phyloP scores from a whole-genome alignment of 2,888 invertebrate species.

The Azorinus chamasolen region DNA sequence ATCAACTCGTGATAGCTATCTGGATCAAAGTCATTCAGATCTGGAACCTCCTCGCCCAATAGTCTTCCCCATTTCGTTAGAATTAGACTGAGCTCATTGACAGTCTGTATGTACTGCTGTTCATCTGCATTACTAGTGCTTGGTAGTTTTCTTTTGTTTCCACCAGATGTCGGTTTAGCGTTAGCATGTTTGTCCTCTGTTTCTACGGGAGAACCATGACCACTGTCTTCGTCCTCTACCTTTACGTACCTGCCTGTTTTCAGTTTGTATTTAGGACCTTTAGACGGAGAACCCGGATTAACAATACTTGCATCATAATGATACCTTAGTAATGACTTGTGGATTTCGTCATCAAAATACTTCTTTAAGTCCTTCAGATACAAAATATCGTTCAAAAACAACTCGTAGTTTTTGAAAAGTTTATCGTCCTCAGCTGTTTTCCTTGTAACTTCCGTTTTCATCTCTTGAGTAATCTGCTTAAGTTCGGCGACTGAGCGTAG shows the following conservation, averaged over 20 bases:
- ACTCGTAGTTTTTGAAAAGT: conserved; percentile 71
- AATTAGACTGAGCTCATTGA: conserved; percentile 72
- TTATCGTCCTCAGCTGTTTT: conserved; percentile 63
- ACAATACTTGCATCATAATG: conserved; percentile 73
- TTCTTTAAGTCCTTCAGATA: conserved; percentile 77
- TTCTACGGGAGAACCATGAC: conserved; percentile 56
- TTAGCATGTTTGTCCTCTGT: conserved; percentile 23
- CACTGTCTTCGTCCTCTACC: conserved; percentile 59
- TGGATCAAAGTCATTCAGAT: conserved; percentile 75
- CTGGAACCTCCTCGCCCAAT: conserved; percentile 71
- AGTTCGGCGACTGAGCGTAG: conserved; percentile 66
- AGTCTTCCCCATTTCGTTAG: conserved; percentile 77
- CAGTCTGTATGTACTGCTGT: conserved; percentile 64
- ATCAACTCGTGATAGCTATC: conserved; percentile 81
- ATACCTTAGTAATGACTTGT: conserved; percentile 72
- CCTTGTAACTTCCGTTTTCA: conserved; percentile 49
- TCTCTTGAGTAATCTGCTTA: conserved; percentile 44
- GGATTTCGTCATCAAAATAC: conserved; percentile 81
- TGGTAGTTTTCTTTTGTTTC: neutral
- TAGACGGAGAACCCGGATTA: conserved; percentile 1
- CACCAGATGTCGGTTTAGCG: neutral
- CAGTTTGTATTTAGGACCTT: neutral
- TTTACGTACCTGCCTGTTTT: conserved; percentile 9
- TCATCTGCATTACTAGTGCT: conserved; percentile 13
- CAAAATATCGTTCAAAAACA: conserved; percentile 76